Base-by-base conservation (phyloP, 2,888 invertebrate genomes). In the Pilophorus perplexus region DNA sequence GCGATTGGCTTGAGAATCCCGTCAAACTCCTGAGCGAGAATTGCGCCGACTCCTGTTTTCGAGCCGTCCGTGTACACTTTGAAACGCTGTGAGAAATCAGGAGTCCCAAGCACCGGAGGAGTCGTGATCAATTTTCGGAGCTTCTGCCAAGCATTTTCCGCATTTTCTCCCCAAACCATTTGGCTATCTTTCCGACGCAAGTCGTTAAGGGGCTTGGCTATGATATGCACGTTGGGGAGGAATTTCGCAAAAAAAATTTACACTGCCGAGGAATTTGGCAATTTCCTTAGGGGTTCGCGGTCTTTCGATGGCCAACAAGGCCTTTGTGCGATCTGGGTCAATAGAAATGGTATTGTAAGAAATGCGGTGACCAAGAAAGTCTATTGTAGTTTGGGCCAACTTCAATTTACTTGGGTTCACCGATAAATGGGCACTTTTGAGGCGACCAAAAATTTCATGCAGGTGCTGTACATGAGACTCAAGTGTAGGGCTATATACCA, bases 181-280 rank as follows among this genome's bases (percentile, higher is more conserved):
- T 8, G 10, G 6, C 12, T 12, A 14, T 6, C 8, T 14, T 42
- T 42, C 16, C 5, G 6, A 8, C 66, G n/a, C n/a, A 73, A 67
- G 28, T 72, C 68, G 2, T 72, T 73, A 0, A 74, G 60, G 2
- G 74, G 73, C 0, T 69, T 66, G 1, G 71, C 28, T 1, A 71
- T 60, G 3, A 66, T 67, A 0, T 72, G 67, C 40, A 70, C 71
- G 12, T 68, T 54, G 0, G 72, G 72, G 1, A 74, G 59, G 46
- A 72, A 74, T 14, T 72, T 71, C 1, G 72, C 67, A n/a, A 2
- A 73, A 64, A 71, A 74, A 74, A n/a, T 71, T 69, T 6, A 69
- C 62, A 2, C 69, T 38, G 0, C 74, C 74, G 10, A 74, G 55
- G 48, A 74, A 73, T 0, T 67, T 57, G 12, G 70, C 66, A n/a